These are phyloP conservation scores for Intellagama lesueurii DNA, from an alignment of 2,797 vertebrate species.

Conservation along the genomic window DNA sequence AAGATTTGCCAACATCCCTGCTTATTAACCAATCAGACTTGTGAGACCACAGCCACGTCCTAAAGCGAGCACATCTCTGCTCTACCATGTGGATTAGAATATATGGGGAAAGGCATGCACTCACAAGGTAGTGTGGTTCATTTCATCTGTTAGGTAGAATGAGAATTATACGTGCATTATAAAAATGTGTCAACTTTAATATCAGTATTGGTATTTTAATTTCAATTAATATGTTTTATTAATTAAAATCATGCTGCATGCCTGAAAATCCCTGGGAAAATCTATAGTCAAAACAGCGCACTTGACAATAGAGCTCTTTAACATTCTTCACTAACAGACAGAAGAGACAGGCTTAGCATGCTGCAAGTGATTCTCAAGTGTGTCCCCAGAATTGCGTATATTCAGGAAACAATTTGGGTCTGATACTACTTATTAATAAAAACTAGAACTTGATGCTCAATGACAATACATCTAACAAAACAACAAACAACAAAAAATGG, in stretches of 20 bases:
- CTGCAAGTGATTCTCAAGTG: neutral
- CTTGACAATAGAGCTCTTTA: neutral
- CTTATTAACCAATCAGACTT: neutral
- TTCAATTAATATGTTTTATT: neutral
- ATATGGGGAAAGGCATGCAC: neutral
- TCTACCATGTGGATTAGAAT: neutral
- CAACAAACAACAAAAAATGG: neutral
- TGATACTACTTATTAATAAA: neutral
- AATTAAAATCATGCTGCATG: neutral
- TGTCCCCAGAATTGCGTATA: neutral
- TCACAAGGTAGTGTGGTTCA: constrained; percentile 2
- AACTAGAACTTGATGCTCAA: neutral
- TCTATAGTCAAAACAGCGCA: neutral
- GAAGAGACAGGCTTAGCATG: neutral
- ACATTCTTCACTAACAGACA: neutral
- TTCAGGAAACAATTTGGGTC: too few species aligned
- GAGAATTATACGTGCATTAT: neutral
- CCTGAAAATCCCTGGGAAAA: neutral
- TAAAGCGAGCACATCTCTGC: neutral
- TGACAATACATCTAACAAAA: neutral
- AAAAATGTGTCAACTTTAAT: neutral
- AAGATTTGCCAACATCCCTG: too few species aligned
- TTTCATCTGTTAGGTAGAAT: constrained; percentile 14
- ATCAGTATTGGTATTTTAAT: neutral
- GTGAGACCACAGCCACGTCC: neutral